Conservation (phyloP, 2,113 vertebrate species). For the Anolis carolinensis region DNA sequence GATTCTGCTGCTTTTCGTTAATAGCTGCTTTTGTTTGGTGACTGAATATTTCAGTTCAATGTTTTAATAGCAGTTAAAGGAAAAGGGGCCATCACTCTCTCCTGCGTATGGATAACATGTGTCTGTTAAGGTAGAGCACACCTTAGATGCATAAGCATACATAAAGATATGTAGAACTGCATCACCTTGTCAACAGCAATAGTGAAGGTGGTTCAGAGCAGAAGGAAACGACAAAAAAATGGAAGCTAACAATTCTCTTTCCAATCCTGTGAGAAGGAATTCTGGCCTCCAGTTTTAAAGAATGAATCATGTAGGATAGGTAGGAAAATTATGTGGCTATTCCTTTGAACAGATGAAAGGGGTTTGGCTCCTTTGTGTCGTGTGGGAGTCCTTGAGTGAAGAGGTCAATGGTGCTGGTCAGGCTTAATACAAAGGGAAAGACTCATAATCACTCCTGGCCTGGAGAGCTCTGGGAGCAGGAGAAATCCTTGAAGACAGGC, state of each 20-base stretch:
- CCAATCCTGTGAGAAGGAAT: neutral
- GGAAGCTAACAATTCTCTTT: constrained; percentile 1
- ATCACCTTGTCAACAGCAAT: neutral
- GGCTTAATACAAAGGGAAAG: neutral
- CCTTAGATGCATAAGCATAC: constrained; percentile 31
- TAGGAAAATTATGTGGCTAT: neutral
- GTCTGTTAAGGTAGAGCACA: neutral
- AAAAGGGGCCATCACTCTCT: constrained; percentile 33
- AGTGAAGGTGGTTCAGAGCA: constrained; percentile 5
- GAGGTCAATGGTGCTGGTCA: too few relatives aligned
- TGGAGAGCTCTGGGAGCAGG: neutral
- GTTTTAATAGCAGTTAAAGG: constrained; percentile 12
- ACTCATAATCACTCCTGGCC: neutral
- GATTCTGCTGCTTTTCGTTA: constrained; percentile 60
- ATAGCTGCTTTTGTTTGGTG: constrained; percentile 61
- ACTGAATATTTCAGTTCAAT: constrained; percentile 57
- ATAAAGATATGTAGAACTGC: constrained; percentile 48
- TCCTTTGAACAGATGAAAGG: neutral
- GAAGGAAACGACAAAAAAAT: constrained; percentile 20
- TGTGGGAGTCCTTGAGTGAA: too few relatives aligned
- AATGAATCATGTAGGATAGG: neutral
- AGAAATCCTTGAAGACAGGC: neutral
- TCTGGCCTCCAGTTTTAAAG: accelerated
- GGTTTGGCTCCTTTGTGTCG: neutral
- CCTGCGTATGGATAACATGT: accelerated